Evolutionary conservation across 2,888 invertebrate species (phyloP), one percentile per base, ranked within the genome.

Genomic region (Rotaria socialis): DNA sequence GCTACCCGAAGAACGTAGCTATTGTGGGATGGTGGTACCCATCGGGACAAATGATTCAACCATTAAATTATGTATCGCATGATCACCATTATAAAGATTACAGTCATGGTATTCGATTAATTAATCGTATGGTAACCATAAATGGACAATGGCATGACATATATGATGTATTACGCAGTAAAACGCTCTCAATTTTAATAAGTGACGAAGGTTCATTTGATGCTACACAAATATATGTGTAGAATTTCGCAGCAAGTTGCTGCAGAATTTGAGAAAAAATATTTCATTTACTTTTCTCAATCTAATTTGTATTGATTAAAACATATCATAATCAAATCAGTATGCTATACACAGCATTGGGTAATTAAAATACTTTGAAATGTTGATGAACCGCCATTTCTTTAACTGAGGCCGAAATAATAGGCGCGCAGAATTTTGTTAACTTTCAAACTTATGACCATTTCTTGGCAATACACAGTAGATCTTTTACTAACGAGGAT

Each of bases 161-260:
- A 47, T 80, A 80, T 80, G 80, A 80, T 80, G 80, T 80, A 47
- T 80, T 80, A 80, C 80, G 47, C 22, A 47, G 47, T 47, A 24
- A 24, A 47, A 24, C 43, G n/a, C 10, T 80, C 5, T 47, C 80
- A 47, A 16, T n/a, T 24, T n/a, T 80, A 47, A 80, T 80, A 0
- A 80, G 80, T 80, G 80, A 80, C n/a, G 80, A 80, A 80, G 80
- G 80, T 22, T 10, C 80, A n/a, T 80, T 80, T 80, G 47, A 80
- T 80, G 80, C 47, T 2, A 47, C 80, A 10, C 24, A 80, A 47
- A 80, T 80, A n/a, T 80, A 80, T 14, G 47, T n/a, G 24, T 80
- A 47, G 24, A 80, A 2, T 75, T 16, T 75, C 19, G 43, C 19
- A 19, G 16, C 52, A 16, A 52, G 16, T 16, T 52, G 52, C 14